Conservation (phyloP, 1,140 invertebrate genomes). For the Trichonephila inaurata region DNA sequence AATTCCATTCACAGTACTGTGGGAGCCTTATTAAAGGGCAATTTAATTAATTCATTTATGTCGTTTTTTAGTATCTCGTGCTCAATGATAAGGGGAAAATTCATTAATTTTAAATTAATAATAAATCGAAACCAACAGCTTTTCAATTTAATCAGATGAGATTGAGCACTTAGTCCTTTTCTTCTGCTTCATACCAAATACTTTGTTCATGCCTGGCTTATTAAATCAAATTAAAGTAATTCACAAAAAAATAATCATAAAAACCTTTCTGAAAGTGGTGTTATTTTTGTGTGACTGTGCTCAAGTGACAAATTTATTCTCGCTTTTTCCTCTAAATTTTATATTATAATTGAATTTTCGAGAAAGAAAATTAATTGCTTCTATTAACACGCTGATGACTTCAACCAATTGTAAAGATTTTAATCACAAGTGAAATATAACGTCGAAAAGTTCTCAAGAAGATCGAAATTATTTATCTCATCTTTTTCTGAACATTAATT, state of each 20-base stretch:
- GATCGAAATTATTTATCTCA: neutral
- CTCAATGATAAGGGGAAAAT: neutral
- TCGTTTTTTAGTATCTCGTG: neutral
- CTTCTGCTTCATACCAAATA: neutral
- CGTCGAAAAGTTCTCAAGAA: too few relatives aligned
- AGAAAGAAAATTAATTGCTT: neutral
- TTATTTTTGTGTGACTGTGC: neutral
- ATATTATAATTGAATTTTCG: neutral
- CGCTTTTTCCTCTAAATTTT: neutral
- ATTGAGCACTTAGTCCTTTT: neutral
- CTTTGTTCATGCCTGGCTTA: neutral
- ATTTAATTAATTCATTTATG: slow-evolving; percentile 27
- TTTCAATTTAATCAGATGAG: neutral
- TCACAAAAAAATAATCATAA: neutral
- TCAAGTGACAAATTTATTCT: neutral
- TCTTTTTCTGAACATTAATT: neutral
- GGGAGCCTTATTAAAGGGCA: neutral
- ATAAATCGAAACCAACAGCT: neutral
- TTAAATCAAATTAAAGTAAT: neutral
- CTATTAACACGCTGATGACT: neutral
- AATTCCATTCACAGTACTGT: slow-evolving; percentile 8
- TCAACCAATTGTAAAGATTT: too few relatives aligned
- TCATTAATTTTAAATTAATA: slow-evolving; percentile 8
- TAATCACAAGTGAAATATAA: too few relatives aligned
- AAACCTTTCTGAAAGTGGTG: neutral